Evolutionary conservation across 1,140 invertebrate genomes (phyloP), one percentile per base, ranked within the genome.

Genomic region (Ooceraea biroi): DNA sequence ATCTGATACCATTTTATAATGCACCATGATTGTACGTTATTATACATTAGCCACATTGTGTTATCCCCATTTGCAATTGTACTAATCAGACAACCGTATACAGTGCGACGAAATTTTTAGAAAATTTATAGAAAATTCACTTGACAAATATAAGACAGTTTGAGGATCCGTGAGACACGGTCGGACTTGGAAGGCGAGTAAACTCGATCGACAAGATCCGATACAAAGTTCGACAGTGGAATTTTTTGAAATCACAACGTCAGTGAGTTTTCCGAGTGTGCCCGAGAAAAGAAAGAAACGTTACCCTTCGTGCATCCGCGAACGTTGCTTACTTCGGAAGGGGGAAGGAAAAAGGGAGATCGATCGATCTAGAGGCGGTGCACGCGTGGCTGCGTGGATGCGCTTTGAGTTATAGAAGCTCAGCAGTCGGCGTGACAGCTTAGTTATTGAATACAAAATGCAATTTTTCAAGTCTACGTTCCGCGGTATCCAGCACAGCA

Each of bases 401-500:
- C 85, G 83, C 82, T 85, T 83, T 91, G 90, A 92, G 89, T 91
- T 92, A 88, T 91, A 90, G 86, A 65, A 85, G 86, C 86, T 86
- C 72, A 85, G 82, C 80, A 82, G 69, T 83, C 74, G 77, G 73
- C 83, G 85, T 90, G 92, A 92, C 92, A 92, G 91, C 85, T 91
- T 90, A 92, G 91, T 92, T 92, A 91, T 92, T 92, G 92, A 92
- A 92, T 92, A 90, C 90, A 91, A 92, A 92, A 92, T 91, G 87
- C 88, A 92, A 92, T 92, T 91, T 92, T 92, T 92, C 91, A 89
- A 91, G 85, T 78, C 74, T 80, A 82, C 73, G 61, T 87, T 60
- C 82, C 82, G 85, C 83, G 73, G 71, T 86, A 77, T 36, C 71
- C 65, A 36, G 36, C 36, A 36, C 36, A 36, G 36, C 36, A 55